Conservation (phyloP, 1,140 invertebrate genomes). For the Zaprionus tsacasi region DNA sequence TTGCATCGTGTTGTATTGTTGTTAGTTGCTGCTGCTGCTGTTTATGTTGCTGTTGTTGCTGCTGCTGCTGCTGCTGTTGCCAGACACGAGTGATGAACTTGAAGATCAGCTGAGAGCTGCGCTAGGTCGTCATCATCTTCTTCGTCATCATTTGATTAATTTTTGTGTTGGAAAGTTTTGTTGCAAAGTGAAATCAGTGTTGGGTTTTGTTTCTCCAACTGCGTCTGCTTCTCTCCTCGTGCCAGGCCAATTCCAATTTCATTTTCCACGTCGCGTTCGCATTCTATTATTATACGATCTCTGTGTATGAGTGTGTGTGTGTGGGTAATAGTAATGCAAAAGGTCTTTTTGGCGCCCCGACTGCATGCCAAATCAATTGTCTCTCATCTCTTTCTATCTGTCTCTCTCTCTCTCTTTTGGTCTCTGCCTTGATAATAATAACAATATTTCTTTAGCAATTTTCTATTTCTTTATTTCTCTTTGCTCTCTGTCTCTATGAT, state of each 20-base stretch:
- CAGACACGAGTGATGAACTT: constrained; percentile 64
- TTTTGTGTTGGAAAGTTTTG: constrained; percentile 62
- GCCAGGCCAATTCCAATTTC: constrained; percentile 46
- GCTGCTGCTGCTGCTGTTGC: constrained; percentile 26
- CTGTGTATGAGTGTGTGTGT: not conserved
- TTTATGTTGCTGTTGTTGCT: constrained; percentile 27
- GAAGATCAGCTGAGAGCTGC: constrained; percentile 59
- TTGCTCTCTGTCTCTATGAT: constrained; percentile 2
- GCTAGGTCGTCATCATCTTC: constrained; percentile 39
- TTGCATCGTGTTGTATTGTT: constrained; percentile 47
- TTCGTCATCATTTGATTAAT: constrained; percentile 76
- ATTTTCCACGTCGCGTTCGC: constrained; percentile 73
- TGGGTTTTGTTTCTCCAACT: constrained; percentile 58
- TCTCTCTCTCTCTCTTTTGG: constrained; percentile 2
- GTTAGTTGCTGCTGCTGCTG: constrained; percentile 22
- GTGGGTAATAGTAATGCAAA: constrained; percentile 50
- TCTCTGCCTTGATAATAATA: constrained; percentile 50
- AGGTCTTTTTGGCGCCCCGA: constrained; percentile 54
- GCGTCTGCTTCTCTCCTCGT: constrained; percentile 9
- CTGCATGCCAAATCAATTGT: constrained; percentile 77
- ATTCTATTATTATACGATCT: constrained; percentile 55
- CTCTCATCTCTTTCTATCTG: not conserved
- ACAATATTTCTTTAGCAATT: constrained; percentile 46
- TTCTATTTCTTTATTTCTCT: constrained; percentile 24
- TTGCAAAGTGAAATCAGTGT: constrained; percentile 71